Evolutionary conservation across 1,140 invertebrate genomes (phyloP), one percentile per base, ranked within the genome.

Genomic region (Microplitis demolitor): DNA sequence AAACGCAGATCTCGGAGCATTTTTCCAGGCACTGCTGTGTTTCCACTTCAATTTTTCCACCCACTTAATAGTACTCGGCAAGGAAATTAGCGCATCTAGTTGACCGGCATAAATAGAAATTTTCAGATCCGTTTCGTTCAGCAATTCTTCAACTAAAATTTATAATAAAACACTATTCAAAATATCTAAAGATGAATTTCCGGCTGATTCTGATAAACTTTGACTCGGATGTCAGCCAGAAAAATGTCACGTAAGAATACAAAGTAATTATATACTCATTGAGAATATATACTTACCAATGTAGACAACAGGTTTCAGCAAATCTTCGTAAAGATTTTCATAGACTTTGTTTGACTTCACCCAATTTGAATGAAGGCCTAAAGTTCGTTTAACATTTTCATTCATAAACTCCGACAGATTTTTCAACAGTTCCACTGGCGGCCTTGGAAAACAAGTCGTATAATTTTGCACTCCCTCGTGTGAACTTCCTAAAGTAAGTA

Each of bases 281-380:
- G n/a, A n/a, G 13, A 8, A 13, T 8, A 50, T 8, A 60, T 54
- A 81, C 85, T 82, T 81, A 93, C 91, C 90, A 78, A 91, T 88
- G 58, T 91, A 79, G 9, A 91, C 90, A 33, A 93, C 93, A 11
- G 94, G 93, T 80, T 94, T 95, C 95, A 97, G 96, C 78, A 96
- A 96, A 80, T 96, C 95, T 14, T 74, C 89, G n/a, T 69, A 74
- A 37, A 95, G 88, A 13, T 80, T 83, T 45, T 79, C 71, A 82
- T 95, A 96, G 0, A 96, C 94, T 0, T 69, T 35, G 4, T 74
- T 74, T 4, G 89, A 89, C 78, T 92, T 90, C 4, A 90, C 91
- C 91, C 93, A 95, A 6, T 76, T 83, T 0, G 92, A 89, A 60
- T 90, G 84, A 0, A 83, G 84, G 78, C 78, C 83, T 0, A 95